phyloP scores from a whole-genome alignment of 1,140 invertebrate species.

The Globodera ellingtonae region DNA sequence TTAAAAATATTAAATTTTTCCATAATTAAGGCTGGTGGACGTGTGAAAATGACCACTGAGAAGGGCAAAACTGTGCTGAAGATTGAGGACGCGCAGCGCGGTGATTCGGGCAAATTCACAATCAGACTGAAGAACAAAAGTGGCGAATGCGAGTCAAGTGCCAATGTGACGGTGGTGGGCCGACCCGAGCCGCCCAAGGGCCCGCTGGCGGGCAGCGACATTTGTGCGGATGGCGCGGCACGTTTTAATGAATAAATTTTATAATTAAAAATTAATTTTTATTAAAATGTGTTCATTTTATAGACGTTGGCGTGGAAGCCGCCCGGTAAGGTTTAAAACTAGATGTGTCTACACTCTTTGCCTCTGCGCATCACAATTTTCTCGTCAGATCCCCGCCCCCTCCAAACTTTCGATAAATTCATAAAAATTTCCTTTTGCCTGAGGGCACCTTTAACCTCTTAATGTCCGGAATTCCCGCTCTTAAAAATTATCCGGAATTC shows the following conservation, averaged over 20 bases:
- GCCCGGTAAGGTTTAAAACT: conserved; percentile 68
- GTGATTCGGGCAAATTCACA: conserved; percentile 84
- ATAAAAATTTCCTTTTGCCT: too few relatives aligned
- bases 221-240: conserved; percentile 86
- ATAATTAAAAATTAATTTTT: neutral
- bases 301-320: conserved; percentile 89
- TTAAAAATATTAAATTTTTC: neutral
- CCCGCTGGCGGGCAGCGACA: conserved; percentile 70
- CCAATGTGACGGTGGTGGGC: conserved; percentile 70
- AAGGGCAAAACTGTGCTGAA: conserved; percentile 63
- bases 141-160: conserved; percentile 82
- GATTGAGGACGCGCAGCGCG: conserved; percentile 83
- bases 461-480: too few relatives aligned
- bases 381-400: too few relatives aligned
- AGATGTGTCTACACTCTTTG: too few relatives aligned
- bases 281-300: neutral
- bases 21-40: conserved; percentile 29
- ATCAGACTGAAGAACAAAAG: conserved; percentile 89
- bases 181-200: conserved; percentile 87
- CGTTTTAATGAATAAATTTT: neutral
- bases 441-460: too few relatives aligned
- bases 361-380: too few relatives aligned
- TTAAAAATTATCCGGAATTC: too few relatives aligned
- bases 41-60: conserved; percentile 62
- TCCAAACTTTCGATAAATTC: too few relatives aligned